phyloP scores from a whole-genome alignment of 2,888 invertebrate genomes.

The Hofmannophila pseudospretella region DNA sequence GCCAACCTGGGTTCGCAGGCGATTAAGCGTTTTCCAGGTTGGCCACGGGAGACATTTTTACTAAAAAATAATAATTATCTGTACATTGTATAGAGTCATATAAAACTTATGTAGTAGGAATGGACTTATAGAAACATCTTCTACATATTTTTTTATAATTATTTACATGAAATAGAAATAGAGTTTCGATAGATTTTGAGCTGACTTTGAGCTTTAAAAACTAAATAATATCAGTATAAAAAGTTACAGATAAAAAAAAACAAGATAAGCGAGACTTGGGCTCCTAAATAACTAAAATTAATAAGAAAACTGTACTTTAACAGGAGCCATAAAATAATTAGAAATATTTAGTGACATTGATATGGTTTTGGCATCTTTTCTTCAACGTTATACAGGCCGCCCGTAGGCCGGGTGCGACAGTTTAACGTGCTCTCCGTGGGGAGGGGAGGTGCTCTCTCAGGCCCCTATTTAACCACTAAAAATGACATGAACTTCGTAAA shows the following conservation, averaged over 20 bases:
- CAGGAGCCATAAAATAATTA: constrained; percentile 21
- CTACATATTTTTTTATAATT: constrained; percentile 37
- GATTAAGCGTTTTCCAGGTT: no score
- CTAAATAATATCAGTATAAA: constrained; percentile 38
- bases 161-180: constrained; percentile 47
- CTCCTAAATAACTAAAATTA: constrained; percentile 24
- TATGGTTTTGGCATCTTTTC: constrained; percentile 2
- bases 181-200: constrained; percentile 46
- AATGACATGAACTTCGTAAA: no score
- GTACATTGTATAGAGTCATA: constrained; percentile 47
- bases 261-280: constrained; percentile 8
- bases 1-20: no score
- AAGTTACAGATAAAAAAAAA: constrained; percentile 25
- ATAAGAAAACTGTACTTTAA: constrained; percentile 47
- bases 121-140: constrained; percentile 42
- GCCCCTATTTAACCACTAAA: no score
- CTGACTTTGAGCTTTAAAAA: constrained; percentile 74
- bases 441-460: no score
- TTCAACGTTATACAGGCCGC: no score
- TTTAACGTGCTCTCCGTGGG: no score
- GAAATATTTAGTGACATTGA: constrained; percentile 2
- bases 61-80: constrained; percentile 34
- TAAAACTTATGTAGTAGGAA: constrained; percentile 59
- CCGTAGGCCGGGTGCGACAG: no score
- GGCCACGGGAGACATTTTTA: no score